A percentile compares a stretch with the other conserved stretches of the same genome.
phyloP scores from a whole-genome alignment of 2,797 vertebrate genomes.

The Nyctibius grandis region DNA sequence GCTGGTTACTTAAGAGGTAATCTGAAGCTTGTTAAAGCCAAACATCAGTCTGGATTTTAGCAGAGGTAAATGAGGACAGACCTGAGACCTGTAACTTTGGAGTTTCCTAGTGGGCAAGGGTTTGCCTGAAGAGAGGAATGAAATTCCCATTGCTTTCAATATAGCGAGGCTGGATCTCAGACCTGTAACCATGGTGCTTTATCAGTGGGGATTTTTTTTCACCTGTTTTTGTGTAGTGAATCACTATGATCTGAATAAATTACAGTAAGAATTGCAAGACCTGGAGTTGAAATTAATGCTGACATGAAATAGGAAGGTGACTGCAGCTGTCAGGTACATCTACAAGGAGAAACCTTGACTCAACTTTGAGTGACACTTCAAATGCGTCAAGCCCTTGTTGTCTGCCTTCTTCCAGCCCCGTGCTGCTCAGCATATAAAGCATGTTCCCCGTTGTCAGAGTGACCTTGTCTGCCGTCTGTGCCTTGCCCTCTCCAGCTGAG shows the following conservation, averaged over 20 bases:
- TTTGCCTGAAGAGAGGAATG: background rate
- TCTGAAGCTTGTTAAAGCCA: background rate
- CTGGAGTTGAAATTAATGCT: constrained; percentile 14
- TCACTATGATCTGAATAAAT: constrained; percentile 28
- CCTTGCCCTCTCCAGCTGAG: constrained; percentile 62
- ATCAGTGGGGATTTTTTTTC: background rate
- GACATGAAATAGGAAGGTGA: constrained; percentile 44
- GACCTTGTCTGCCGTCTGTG: constrained; percentile 64
- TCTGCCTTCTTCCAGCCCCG: constrained; percentile 40
- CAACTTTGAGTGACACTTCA: constrained; percentile 52
- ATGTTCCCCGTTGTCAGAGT: constrained; percentile 47
- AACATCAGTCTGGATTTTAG: background rate
- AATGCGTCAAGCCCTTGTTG: constrained; percentile 54
- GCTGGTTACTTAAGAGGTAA: background rate
- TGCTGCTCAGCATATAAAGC: constrained; percentile 60
- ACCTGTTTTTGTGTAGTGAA: background rate
- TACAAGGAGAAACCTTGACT: constrained; percentile 62
- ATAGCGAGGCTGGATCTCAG: background rate
- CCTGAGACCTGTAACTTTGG: background rate
- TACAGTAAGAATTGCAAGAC: background rate
- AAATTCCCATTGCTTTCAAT: background rate
- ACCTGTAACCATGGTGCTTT: background rate
- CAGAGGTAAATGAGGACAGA: background rate
- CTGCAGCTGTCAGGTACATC: constrained; percentile 53
- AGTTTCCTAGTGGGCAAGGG: background rate